These are phyloP conservation scores for Ameiurus melas DNA, from an alignment of 2,113 vertebrate species.

Conservation along the genomic window DNA sequence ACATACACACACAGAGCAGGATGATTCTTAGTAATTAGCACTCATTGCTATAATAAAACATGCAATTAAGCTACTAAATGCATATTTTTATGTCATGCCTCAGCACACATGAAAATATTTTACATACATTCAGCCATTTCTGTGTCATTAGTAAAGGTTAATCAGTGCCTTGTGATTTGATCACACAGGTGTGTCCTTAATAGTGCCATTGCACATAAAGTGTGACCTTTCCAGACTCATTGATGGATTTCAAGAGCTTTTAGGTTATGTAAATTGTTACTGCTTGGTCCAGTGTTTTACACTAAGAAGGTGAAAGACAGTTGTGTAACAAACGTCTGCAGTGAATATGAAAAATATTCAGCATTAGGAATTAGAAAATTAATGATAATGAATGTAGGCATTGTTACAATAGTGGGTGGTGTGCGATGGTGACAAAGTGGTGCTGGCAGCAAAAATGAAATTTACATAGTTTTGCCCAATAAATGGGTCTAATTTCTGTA, in stretches of 20 bases:
- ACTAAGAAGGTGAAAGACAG: constrained; percentile 15
- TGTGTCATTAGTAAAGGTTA: constrained; percentile 4
- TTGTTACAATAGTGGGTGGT: constrained; percentile 41
- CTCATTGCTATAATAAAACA: neutral
- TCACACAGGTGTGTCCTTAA: neutral
- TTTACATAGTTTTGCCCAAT: constrained; percentile 25
- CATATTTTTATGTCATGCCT: neutral
- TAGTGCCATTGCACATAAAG: neutral
- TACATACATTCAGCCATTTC: neutral
- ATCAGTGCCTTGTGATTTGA: constrained; percentile 16
- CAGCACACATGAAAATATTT: neutral
- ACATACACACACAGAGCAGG: too few relatives aligned
- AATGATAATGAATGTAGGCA: constrained; percentile 37
- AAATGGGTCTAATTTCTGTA: neutral
- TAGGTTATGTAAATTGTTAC: neutral
- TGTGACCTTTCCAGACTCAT: neutral
- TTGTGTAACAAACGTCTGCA: constrained; percentile 22
- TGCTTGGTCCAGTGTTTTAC: neutral
- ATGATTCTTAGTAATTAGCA: neutral
- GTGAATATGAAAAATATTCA: constrained; percentile 29
- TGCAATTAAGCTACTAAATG: neutral
- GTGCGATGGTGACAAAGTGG: constrained; percentile 38
- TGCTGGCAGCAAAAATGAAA: constrained; percentile 11
- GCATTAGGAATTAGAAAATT: neutral
- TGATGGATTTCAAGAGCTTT: neutral